phyloP scores from a whole-genome alignment of 2,113 vertebrate genomes.

The Octodon degus region DNA sequence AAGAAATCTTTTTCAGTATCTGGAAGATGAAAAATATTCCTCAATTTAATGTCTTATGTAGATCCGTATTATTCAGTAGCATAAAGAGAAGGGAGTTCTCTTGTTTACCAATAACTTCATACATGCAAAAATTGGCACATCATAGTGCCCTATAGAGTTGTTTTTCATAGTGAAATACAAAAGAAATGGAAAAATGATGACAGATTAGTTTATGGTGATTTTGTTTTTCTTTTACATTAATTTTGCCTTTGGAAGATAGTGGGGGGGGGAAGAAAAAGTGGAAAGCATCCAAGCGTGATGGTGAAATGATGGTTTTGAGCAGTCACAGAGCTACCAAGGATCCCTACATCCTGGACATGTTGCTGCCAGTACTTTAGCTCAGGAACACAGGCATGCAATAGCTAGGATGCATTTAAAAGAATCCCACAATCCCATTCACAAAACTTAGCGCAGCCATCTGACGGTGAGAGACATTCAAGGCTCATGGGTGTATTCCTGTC shows the following conservation, averaged over 20 bases:
- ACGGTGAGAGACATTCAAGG: slow-evolving; percentile 84
- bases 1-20: too few species aligned
- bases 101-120: slow-evolving; percentile 30
- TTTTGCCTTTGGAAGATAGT: slow-evolving; percentile 48
- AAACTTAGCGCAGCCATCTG: slow-evolving; percentile 84
- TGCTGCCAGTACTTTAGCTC: slow-evolving; percentile 54
- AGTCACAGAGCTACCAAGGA: slow-evolving; percentile 58
- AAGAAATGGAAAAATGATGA: slow-evolving; percentile 73
- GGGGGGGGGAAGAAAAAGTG: slow-evolving; percentile 40
- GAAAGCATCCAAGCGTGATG: slow-evolving; percentile 51
- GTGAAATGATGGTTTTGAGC: slow-evolving; percentile 56
- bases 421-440: slow-evolving; percentile 77
- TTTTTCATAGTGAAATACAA: slow-evolving; percentile 76
- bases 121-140: not conserved
- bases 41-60: slow-evolving; percentile 25
- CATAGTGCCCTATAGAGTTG: slow-evolving; percentile 71
- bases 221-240: slow-evolving; percentile 79
- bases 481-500: slow-evolving; percentile 75
- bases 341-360: slow-evolving; percentile 58
- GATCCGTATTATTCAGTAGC: slow-evolving; percentile 39
- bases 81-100: not conserved
- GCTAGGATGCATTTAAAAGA: slow-evolving; percentile 73
- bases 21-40: slow-evolving; percentile 7
- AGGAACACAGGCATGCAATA: slow-evolving; percentile 82
- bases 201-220: slow-evolving; percentile 76